A percentile compares a stretch with the other conserved stretches of the same genome.
Evolutionary conservation across 1,140 invertebrate species (phyloP).

Genomic region (Calephelis nemesis): DNA sequence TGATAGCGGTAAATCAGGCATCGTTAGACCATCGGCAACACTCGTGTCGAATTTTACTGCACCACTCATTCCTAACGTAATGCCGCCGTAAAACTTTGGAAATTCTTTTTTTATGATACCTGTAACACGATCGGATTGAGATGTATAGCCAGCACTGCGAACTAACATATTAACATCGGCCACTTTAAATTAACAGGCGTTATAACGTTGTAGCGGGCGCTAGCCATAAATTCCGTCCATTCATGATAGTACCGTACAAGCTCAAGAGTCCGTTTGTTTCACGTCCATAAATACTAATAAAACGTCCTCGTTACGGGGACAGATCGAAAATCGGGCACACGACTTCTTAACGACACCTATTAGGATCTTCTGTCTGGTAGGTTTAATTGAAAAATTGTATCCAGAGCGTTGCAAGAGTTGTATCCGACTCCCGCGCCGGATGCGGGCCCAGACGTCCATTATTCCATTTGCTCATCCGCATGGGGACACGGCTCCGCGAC

Average conservation of each 20-base stretch:
- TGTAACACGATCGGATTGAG: constrained; percentile 45
- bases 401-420: constrained; percentile 71
- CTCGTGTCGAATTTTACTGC: constrained; percentile 69
- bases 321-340: constrained; percentile 76
- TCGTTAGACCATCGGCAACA: constrained; percentile 58
- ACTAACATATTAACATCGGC: constrained; percentile 29
- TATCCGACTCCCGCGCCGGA: constrained; percentile 73
- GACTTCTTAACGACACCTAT: constrained; percentile 78
- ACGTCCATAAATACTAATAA: constrained; percentile 77
- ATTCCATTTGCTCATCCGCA: constrained; percentile 78
- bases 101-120: constrained; percentile 57
- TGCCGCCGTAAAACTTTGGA: constrained; percentile 71
- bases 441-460: constrained; percentile 78
- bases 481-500: constrained; percentile 56
- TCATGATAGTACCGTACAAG: constrained; percentile 46
- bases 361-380: constrained; percentile 77
- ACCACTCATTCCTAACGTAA: constrained; percentile 49
- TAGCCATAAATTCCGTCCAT: constrained; percentile 72
- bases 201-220: constrained; percentile 52
- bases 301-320: constrained; percentile 74
- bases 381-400: constrained; percentile 80
- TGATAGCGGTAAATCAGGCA: constrained; percentile 69
- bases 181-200: constrained; percentile 49
- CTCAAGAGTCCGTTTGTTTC: constrained; percentile 50
- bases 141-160: constrained; percentile 31